Evolutionary conservation across 1,140 invertebrate species (phyloP).

Genomic region (Lamellibrachia luymesi): DNA sequence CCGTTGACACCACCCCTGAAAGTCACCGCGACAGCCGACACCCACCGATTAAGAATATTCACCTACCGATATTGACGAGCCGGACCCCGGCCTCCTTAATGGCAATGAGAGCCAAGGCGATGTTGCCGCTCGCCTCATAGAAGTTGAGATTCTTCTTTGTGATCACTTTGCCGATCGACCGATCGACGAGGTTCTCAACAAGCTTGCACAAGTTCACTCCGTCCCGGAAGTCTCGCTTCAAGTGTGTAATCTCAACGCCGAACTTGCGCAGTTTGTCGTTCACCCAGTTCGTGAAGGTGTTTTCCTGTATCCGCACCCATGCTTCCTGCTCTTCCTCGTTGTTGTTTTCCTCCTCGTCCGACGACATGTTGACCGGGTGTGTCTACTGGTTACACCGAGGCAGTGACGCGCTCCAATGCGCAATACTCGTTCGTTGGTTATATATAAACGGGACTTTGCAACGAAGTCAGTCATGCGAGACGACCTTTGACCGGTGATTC

Average conservation of each 20-base stretch:
- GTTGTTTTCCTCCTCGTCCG: background rate
- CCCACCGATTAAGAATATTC: background rate
- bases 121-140: slow-evolving; percentile 91
- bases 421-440: background rate
- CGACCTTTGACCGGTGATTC: background rate
- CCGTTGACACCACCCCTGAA: background rate
- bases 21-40: background rate
- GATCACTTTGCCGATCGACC: slow-evolving; percentile 58
- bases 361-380: background rate
- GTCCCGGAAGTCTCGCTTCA: slow-evolving; percentile 80
- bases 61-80: slow-evolving; percentile 91
- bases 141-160: slow-evolving; percentile 79
- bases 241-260: slow-evolving; percentile 62
- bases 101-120: slow-evolving; percentile 85
- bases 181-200: slow-evolving; percentile 77
- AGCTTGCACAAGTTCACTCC: slow-evolving; percentile 83
- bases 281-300: slow-evolving; percentile 95
- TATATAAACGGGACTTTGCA: background rate
- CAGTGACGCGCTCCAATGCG: background rate
- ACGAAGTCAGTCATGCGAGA: background rate
- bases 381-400: background rate
- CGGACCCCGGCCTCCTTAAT: slow-evolving; percentile 92
- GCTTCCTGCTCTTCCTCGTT: slow-evolving; percentile 8
- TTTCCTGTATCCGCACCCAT: slow-evolving; percentile 85
- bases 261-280: slow-evolving; percentile 77